phyloP scores from a whole-genome alignment of 2,113 vertebrate genomes.

The Gymnobelideus leadbeateri region DNA sequence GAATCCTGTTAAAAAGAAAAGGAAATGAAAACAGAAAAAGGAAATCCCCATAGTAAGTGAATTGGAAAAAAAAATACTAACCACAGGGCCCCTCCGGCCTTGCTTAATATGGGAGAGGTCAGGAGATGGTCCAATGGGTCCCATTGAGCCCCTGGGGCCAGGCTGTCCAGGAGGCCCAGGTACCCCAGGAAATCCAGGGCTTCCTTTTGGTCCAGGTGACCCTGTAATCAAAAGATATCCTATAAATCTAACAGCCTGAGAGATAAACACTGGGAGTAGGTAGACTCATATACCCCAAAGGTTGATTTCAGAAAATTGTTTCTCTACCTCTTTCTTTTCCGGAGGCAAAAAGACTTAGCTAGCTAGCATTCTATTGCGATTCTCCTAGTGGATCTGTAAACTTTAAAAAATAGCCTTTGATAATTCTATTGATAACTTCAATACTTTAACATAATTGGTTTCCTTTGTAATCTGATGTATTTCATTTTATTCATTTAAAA shows the following conservation, averaged over 20 bases:
- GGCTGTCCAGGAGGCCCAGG: conserved; percentile 90
- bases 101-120: conserved; percentile 95
- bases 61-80: conserved; percentile 83
- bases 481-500: not conserved
- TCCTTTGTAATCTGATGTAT: not conserved
- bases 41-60: accelerated
- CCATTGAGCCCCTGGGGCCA: conserved; percentile 95
- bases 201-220: conserved; percentile 91
- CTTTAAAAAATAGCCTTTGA: not conserved
- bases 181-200: conserved; percentile 88
- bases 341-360: not conserved
- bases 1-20: conserved; percentile 59
- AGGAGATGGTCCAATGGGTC: conserved; percentile 95
- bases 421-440: not conserved
- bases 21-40: not conserved
- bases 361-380: not conserved
- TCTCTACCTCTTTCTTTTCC: not conserved
- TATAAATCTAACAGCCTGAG: not conserved
- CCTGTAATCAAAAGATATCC: conserved; percentile 84
- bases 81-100: conserved; percentile 95
- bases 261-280: not conserved
- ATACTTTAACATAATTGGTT: not conserved
- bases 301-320: not conserved
- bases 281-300: not conserved
- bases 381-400: not conserved